Percentiles rank a stretch among this genome's conserved stretches.
Evolutionary conservation across 1,140 invertebrate genomes (phyloP).

Genomic region (Drosophila funebris): DNA sequence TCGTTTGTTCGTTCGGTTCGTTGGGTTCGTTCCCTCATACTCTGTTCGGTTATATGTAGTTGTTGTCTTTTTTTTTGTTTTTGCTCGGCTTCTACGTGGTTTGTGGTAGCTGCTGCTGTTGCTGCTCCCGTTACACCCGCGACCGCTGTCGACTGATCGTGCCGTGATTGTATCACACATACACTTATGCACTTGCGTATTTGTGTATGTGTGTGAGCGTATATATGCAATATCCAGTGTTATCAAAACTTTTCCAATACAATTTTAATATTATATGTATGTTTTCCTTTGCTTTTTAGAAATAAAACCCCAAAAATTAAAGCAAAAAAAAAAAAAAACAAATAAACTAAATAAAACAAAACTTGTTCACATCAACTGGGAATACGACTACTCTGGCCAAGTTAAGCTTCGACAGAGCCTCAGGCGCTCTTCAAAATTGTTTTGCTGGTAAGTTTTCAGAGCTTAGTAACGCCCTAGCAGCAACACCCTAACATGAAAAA

Average conservation of each 20-base stretch:
- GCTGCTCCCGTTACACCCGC: constrained; percentile 71
- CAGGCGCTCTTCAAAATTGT: constrained; percentile 42
- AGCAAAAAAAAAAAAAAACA: constrained; percentile 17
- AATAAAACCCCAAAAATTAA: background rate
- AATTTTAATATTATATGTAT: background rate
- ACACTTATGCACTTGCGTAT: constrained; percentile 22
- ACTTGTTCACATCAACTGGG: constrained; percentile 62
- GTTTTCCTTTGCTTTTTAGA: constrained; percentile 21
- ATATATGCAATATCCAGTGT: background rate
- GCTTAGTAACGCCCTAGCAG: constrained; percentile 30
- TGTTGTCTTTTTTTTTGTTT: constrained; percentile 43
- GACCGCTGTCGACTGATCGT: constrained; percentile 43
- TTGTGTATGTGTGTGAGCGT: constrained; percentile 6
- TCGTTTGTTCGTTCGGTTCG: constrained; percentile 23
- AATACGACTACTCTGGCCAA: constrained; percentile 50
- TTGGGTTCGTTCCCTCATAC: constrained; percentile 39
- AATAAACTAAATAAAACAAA: constrained; percentile 30
- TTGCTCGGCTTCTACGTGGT: constrained; percentile 65
- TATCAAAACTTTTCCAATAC: background rate
- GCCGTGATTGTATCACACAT: constrained; percentile 47
- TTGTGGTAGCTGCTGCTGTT: constrained; percentile 72
- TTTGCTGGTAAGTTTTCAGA: constrained; percentile 63
- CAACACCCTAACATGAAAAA: constrained; percentile 47
- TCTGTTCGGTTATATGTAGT: constrained; percentile 11
- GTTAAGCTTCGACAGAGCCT: constrained; percentile 25